These are phyloP conservation scores for Vombatus ursinus DNA, from an alignment of 2,113 vertebrate genomes.

Conservation along the genomic window DNA sequence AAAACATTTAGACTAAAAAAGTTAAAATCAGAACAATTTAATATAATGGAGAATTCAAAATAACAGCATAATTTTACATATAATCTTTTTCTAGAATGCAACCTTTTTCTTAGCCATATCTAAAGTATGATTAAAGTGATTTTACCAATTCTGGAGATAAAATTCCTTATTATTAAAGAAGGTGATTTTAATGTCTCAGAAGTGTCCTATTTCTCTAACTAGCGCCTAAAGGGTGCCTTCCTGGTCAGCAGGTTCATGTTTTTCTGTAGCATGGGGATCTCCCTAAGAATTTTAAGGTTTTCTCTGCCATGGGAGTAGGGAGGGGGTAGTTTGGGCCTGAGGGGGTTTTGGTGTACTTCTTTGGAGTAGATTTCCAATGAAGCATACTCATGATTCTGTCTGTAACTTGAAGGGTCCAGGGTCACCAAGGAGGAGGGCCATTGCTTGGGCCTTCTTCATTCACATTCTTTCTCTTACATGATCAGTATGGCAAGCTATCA, in stretches of 20 bases:
- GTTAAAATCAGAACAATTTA: slow-evolving; percentile 36
- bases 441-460: background rate
- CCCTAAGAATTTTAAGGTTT: background rate
- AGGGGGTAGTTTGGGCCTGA: background rate
- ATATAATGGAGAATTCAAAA: slow-evolving; percentile 17
- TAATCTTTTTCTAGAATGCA: slow-evolving; percentile 6
- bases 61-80: background rate
- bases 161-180: background rate
- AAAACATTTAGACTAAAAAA: slow-evolving; percentile 52
- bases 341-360: background rate
- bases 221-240: background rate
- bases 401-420: background rate
- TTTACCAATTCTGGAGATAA: background rate
- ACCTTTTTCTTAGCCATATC: background rate
- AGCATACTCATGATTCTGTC: background rate
- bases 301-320: background rate
- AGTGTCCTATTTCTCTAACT: background rate
- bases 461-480: background rate
- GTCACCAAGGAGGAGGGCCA: background rate
- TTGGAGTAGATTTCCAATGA: background rate
- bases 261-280: background rate
- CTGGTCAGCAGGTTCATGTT: background rate
- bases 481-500: background rate
- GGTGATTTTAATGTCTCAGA: background rate
- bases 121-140: background rate